Evolutionary conservation across 2,888 invertebrate genomes (phyloP).

Genomic region (Melanotus villosus): DNA sequence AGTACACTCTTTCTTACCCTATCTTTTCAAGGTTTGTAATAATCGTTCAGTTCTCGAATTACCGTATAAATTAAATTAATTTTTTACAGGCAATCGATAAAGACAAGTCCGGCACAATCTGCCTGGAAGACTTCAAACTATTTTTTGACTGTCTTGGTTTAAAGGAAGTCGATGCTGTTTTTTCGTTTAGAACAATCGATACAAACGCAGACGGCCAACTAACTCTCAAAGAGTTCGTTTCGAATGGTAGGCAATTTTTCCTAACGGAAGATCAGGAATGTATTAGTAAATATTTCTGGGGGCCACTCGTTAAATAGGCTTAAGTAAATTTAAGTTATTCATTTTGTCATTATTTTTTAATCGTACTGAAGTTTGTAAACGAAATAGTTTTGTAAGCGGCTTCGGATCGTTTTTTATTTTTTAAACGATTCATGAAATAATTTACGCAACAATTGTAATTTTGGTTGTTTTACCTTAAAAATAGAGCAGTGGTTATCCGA

Average conservation of each 20-base stretch:
- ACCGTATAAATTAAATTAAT: background rate
- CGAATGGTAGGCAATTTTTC: constrained; percentile 86
- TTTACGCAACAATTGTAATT: too few species aligned
- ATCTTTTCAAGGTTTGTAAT: constrained; percentile 79
- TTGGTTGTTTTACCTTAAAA: too few species aligned
- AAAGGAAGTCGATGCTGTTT: constrained; percentile 80
- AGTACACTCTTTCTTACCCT: constrained; percentile 85
- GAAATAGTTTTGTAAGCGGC: too few species aligned
- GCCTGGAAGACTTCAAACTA: constrained; percentile 85
- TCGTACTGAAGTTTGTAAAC: too few species aligned
- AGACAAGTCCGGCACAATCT: constrained; percentile 83
- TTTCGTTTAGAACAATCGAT: constrained; percentile 85
- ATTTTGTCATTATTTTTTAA: too few species aligned
- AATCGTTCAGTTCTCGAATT: too few species aligned
- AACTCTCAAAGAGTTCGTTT: constrained; percentile 83
- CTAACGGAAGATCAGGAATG: constrained; percentile 81
- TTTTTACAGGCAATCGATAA: constrained; percentile 82
- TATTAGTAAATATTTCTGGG: constrained; percentile 90
- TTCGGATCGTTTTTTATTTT: too few species aligned
- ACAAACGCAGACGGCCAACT: constrained; percentile 84
- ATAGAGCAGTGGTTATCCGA: too few species aligned
- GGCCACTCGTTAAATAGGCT: constrained; percentile 81
- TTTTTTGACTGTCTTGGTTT: constrained; percentile 87
- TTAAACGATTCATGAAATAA: too few species aligned
- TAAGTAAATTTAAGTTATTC: too few species aligned